Conservation (phyloP, 2,888 invertebrate species). For the Eubasilissa splendida region DNA sequence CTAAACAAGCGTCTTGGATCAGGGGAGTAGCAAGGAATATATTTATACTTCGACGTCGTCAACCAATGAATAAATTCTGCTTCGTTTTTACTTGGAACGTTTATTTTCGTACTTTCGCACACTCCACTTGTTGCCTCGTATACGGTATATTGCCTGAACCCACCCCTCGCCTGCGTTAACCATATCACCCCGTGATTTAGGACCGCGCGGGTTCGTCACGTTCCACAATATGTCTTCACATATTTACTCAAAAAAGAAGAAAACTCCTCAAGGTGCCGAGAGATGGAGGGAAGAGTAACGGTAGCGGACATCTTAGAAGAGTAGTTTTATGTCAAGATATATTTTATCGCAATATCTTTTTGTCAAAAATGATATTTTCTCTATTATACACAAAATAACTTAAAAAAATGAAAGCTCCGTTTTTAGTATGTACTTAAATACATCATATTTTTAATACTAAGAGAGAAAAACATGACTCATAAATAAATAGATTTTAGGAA, state of each 20-base stretch:
- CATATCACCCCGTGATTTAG: constrained; percentile 53
- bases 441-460: background rate
- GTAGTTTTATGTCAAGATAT: constrained; percentile 50
- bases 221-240: constrained; percentile 58
- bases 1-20: too few species aligned
- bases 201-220: constrained; percentile 55
- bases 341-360: constrained; percentile 36
- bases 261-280: constrained; percentile 36
- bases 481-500: background rate
- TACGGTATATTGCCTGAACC: constrained; percentile 9
- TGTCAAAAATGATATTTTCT: constrained; percentile 10
- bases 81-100: too few species aligned
- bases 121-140: constrained; percentile 7
- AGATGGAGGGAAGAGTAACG: constrained; percentile 1
- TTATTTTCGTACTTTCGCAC: background rate
- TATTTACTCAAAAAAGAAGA: constrained; percentile 57
- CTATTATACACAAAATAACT: background rate
- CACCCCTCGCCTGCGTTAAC: constrained; percentile 40
- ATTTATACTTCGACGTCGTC: too few species aligned
- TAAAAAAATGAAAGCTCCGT: background rate
- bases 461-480: background rate
- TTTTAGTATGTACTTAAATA: background rate
- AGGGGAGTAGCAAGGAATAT: too few species aligned
- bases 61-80: too few species aligned
- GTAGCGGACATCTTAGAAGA: constrained; percentile 31